A percentile compares a stretch with the other conserved stretches of the same genome.
Conservation (phyloP, 1,140 invertebrate genomes). For the Achatina immaculata region DNA sequence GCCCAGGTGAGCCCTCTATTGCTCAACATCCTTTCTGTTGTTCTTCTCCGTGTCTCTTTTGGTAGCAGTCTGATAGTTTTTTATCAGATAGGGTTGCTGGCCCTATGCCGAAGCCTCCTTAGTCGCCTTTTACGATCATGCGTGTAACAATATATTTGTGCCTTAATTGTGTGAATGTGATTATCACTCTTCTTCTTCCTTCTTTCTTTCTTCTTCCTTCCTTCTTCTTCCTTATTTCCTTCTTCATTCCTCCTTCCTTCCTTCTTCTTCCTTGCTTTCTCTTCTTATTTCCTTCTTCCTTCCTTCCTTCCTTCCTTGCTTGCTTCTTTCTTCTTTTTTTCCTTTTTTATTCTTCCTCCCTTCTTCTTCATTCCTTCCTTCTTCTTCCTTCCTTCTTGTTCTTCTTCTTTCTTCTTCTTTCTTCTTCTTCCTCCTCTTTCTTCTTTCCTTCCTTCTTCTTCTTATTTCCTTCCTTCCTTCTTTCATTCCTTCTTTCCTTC, state of each 20-base stretch:
- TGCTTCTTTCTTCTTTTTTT: background rate
- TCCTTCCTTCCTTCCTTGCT: background rate
- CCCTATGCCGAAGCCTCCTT: no score
- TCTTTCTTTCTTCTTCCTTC: conserved; percentile 3
- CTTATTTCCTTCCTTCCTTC: background rate
- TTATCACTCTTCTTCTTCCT: conserved; percentile 21
- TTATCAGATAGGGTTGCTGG: no score
- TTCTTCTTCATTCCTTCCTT: background rate
- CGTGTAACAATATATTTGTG: no score
- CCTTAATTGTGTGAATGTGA: no score
- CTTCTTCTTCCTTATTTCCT: no score
- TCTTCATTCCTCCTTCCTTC: background rate
- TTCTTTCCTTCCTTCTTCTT: background rate
- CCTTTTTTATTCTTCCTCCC: background rate
- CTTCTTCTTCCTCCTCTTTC: background rate
- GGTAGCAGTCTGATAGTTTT: no score
- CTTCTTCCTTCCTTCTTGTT: background rate
- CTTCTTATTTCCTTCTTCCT: background rate
- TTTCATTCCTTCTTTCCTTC: background rate
- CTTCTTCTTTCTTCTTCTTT: background rate
- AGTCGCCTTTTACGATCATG: no score
- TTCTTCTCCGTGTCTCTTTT: no score
- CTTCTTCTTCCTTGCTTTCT: background rate
- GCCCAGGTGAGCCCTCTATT: no score
- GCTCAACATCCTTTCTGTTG: no score